Base-by-base conservation (phyloP, 2,888 invertebrate species). In the Pseudococcus longispinus region DNA sequence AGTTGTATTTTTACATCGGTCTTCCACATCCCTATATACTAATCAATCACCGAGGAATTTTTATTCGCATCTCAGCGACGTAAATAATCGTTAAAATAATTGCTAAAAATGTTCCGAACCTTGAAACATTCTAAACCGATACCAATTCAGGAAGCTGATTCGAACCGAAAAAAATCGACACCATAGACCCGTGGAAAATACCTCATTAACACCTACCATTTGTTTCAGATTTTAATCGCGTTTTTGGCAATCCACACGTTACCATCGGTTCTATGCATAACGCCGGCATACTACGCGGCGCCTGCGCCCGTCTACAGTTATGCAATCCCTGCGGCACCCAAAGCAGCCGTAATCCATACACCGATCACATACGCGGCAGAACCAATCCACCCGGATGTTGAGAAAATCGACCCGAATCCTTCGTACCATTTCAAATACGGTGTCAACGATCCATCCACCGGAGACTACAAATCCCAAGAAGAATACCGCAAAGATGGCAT, bases 211-310 rank as follows among this genome's bases (percentile, higher is more conserved):
- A n/a, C 51, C 51, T 51, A 44, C 51, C 51, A 51, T 51, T n/a
- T 87, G 55, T 87, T 84, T 46, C 88, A 88, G 88, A 46, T 87
- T 80, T 60, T 88, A 88, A 90, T 89, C 87, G 87, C 89, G 46
- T 87, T 88, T 23, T 90, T 90, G 4, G 88, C 90, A 1, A 90
- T 90, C 88, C 37, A 74, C 74, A 90, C 90, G 11, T 70, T 85
- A 26, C 85, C 85, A 5, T 42, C 74, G 74, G 8, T 46, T 51
- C 77, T 74, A 51, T 85, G 85, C 85, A 77, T 85, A 85, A 77
- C 85, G 26, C 85, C 85, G 13, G 88, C 88, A 26, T 87, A 88
- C 11, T 87, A 84, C 44, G 83, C 85, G n/a, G 51, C 51, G 1
- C 77, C 84, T 15, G 83, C 74, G 23, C 85, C 85, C 4, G 29